Evolutionary conservation across 2,113 vertebrate genomes (phyloP).

Genomic region (Verasper variegatus): DNA sequence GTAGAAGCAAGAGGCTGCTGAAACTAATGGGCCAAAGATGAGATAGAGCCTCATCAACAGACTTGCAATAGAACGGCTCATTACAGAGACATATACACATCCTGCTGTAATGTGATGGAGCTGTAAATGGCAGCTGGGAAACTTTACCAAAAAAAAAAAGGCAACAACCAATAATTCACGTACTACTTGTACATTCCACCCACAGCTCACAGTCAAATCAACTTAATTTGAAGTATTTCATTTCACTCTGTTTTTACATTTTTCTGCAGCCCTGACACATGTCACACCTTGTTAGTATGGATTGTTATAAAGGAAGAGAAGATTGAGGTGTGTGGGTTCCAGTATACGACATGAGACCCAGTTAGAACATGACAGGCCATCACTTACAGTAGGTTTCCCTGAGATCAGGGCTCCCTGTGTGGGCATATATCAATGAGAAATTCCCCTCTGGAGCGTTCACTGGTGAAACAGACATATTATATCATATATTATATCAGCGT

Average conservation of each 20-base stretch:
- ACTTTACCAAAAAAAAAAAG: slow-evolving; percentile 8
- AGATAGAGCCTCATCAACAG: slow-evolving; percentile 41
- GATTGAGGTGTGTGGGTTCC: not conserved
- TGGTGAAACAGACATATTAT: slow-evolving; percentile 11
- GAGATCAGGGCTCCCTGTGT: not conserved
- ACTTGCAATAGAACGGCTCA: slow-evolving; percentile 39
- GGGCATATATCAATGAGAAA: slow-evolving; percentile 26
- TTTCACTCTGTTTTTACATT: slow-evolving; percentile 1
- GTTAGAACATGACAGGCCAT: slow-evolving; percentile 22
- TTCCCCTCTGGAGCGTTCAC: not conserved
- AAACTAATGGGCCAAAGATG: slow-evolving; percentile 56
- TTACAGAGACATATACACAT: slow-evolving; percentile 27
- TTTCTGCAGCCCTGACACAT: too few relatives aligned
- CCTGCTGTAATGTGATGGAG: slow-evolving; percentile 6
- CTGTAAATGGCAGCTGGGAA: slow-evolving; percentile 37
- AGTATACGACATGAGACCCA: slow-evolving; percentile 20
- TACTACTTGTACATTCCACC: not conserved
- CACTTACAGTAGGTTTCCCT: slow-evolving; percentile 35
- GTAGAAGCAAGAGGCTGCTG: slow-evolving; percentile 45
- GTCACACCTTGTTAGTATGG: too few relatives aligned
- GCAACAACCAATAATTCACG: not conserved
- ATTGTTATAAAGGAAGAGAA: too few relatives aligned
- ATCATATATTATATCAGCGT: not conserved
- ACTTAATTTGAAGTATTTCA: too few relatives aligned
- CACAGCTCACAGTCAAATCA: not conserved